These are phyloP conservation scores for Baronia brevicornis DNA, from an alignment of 2,888 invertebrate species.

Conservation along the genomic window DNA sequence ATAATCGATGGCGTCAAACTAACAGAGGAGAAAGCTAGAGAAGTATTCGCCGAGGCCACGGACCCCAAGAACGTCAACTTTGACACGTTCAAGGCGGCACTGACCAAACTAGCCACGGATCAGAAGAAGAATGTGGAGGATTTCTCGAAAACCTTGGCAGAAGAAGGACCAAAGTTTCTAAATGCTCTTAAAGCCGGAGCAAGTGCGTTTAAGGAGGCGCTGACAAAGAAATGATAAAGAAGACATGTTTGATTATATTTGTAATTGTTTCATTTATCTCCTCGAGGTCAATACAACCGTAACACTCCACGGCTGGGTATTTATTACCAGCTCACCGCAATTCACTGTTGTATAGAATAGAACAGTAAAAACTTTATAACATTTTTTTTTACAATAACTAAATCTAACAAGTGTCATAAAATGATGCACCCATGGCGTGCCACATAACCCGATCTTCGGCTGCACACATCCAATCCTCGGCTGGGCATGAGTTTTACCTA, in stretches of 20 bases:
- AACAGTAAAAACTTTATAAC: no score
- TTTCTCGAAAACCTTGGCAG: conserved; percentile 21
- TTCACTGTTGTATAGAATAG: no score
- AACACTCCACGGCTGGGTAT: no score
- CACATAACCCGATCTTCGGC: no score
- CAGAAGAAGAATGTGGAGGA: conserved; percentile 31
- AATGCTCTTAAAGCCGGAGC: conserved; percentile 31
- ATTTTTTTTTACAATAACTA: no score
- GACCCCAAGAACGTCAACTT: conserved; percentile 26
- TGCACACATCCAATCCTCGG: no score
- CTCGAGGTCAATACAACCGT: no score
- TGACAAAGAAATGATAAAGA: conserved; percentile 16
- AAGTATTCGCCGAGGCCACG: conserved; percentile 26
- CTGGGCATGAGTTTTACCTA: no score
- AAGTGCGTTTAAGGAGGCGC: conserved; percentile 33
- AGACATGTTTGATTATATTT: not conserved
- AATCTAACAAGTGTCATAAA: no score
- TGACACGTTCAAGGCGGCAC: conserved; percentile 32
- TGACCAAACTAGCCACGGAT: conserved; percentile 30
- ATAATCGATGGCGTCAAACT: conserved; percentile 31
- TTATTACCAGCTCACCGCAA: no score
- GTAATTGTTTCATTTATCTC: conserved; percentile 16
- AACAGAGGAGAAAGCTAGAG: conserved; percentile 32
- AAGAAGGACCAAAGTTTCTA: conserved; percentile 29
- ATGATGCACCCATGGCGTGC: no score